phyloP scores from a whole-genome alignment of 2,797 vertebrate species.

The Setipinna tenuifilis region DNA sequence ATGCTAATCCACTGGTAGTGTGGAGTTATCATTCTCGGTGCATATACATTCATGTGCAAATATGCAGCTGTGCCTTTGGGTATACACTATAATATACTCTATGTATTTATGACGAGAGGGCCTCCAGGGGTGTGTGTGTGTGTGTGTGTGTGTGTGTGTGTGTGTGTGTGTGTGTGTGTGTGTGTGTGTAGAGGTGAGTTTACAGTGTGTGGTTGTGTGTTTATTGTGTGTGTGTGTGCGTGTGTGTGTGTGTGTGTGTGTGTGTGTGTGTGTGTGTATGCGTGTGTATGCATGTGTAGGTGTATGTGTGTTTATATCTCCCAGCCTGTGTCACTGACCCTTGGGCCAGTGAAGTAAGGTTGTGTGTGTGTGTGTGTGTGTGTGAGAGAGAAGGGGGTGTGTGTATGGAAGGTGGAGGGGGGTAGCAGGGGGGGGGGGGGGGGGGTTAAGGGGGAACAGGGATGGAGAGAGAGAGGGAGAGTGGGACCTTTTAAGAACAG shows the following conservation, averaged over 20 bases:
- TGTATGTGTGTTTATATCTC: too few species aligned
- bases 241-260: background rate
- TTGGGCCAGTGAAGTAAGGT: too few species aligned
- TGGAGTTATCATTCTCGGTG: background rate
- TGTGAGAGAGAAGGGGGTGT: background rate
- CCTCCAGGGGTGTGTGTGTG: background rate
- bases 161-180: background rate
- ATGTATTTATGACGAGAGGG: background rate
- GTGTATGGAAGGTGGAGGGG: background rate
- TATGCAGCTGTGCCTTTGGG: background rate
- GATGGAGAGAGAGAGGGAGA: background rate
- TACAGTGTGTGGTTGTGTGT: too few species aligned
- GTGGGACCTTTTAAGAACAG: conserved; percentile 24
- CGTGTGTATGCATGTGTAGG: too few species aligned
- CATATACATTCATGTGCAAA: conserved; percentile 9
- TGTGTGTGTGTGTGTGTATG: background rate
- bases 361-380: conserved; percentile 21
- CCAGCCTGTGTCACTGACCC: too few species aligned
- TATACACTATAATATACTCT: background rate
- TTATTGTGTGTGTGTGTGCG: background rate
- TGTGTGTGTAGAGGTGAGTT: background rate
- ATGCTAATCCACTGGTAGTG: conserved; percentile 33
- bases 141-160: background rate
- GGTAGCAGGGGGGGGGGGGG: background rate
- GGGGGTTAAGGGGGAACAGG: background rate